Conservation (phyloP, 53 echinoderm and acorn worm species). For the Luidia sarsii region DNA sequence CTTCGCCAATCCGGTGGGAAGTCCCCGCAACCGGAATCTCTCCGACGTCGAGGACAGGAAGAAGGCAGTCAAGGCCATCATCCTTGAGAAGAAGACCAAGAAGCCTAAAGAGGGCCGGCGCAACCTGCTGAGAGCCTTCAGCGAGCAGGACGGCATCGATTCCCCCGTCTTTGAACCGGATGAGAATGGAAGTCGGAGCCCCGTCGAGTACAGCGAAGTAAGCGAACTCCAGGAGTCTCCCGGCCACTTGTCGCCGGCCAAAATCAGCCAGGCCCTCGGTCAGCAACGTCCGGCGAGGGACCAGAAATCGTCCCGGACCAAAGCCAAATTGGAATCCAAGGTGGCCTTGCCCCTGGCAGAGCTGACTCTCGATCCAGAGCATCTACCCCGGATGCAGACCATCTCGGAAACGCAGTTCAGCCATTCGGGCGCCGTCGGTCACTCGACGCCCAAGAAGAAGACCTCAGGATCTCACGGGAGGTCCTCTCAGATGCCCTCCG, state of each 20-base stretch:
- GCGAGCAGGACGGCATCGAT: constrained; percentile 34
- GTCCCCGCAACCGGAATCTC: not conserved
- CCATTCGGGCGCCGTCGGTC: not conserved
- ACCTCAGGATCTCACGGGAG: not conserved
- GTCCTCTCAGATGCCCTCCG: not conserved
- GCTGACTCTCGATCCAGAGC: constrained; percentile 10
- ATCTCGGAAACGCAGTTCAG: constrained; percentile 46
- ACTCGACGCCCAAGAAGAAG: constrained; percentile 29
- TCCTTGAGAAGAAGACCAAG: constrained; percentile 20
- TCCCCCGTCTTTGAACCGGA: constrained; percentile 23
- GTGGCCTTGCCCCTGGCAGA: constrained; percentile 24
- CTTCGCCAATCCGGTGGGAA: not conserved
- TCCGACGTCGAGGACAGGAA: not conserved
- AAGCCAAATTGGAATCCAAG: not conserved
- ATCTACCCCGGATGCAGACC: constrained; percentile 1
- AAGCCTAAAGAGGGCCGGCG: constrained; percentile 13
- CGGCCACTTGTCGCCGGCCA: not conserved
- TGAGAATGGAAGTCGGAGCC: not conserved
- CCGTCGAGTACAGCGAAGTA: constrained; percentile 1
- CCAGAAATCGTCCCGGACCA: not conserved
- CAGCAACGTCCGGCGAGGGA: not conserved
- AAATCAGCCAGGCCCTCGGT: constrained; percentile 12
- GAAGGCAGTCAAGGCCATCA: constrained; percentile 1
- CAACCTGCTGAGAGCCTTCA: constrained; percentile 23
- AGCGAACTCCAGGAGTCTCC: not conserved